Evolutionary conservation across 2,888 invertebrate genomes (phyloP).

Genomic region (Heliconius hortense): DNA sequence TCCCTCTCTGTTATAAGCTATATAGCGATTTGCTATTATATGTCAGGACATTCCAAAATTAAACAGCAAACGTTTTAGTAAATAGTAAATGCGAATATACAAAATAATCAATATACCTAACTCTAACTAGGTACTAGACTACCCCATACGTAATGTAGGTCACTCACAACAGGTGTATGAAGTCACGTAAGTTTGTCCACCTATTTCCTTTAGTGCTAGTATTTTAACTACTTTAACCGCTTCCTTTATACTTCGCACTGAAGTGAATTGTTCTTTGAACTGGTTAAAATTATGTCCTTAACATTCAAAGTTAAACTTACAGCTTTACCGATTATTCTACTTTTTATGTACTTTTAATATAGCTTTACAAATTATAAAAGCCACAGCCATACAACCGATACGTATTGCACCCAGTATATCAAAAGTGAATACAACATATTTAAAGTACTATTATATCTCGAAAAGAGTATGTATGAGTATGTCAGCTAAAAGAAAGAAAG

Average conservation of each 20-base stretch:
- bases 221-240: conserved; percentile 39
- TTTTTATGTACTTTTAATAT: not conserved
- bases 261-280: conserved; percentile 21
- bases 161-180: conserved; percentile 44
- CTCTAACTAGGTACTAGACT: not conserved
- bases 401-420: too few relatives aligned
- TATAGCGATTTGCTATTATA: too few relatives aligned
- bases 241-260: conserved; percentile 36
- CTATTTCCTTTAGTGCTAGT: conserved; percentile 39
- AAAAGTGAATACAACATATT: too few relatives aligned
- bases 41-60: too few relatives aligned
- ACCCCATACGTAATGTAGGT: conserved; percentile 23
- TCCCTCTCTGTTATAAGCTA: too few relatives aligned
- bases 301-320: not conserved
- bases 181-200: conserved; percentile 41
- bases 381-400: too few relatives aligned
- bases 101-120: not conserved
- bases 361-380: not conserved
- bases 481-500: too few relatives aligned
- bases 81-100: not conserved
- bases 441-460: too few relatives aligned
- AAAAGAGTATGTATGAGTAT: too few relatives aligned
- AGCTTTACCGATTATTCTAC: not conserved
- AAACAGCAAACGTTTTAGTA: not conserved
- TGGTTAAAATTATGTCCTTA: conserved; percentile 7